phyloP scores from a whole-genome alignment of 1,140 invertebrate genomes.

The Pissodes strobi region DNA sequence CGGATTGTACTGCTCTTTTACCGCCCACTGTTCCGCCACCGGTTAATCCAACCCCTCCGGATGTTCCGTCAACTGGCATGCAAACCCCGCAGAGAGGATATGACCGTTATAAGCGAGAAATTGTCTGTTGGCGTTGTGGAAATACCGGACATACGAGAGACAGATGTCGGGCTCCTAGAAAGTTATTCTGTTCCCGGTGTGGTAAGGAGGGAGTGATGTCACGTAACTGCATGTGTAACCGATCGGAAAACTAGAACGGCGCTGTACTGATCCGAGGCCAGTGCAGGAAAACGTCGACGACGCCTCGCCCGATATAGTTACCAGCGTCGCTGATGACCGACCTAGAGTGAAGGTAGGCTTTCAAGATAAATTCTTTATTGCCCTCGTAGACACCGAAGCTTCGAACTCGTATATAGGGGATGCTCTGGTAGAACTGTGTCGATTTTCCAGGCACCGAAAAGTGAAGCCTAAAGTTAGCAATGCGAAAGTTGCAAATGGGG shows the following conservation, averaged over 20 bases:
- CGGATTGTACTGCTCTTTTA: too few relatives aligned
- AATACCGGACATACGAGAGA: neutral
- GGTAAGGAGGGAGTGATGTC: conserved; percentile 4
- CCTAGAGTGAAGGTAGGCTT: too few relatives aligned
- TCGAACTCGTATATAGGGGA: conserved; percentile 4
- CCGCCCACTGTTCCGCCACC: too few relatives aligned
- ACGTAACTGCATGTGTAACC: conserved; percentile 5
- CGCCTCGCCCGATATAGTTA: too few relatives aligned
- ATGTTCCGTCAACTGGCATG: too few relatives aligned
- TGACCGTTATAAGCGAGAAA: too few relatives aligned
- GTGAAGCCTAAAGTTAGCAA: neutral
- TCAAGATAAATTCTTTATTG: too few relatives aligned
- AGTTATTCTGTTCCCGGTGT: conserved; percentile 13
- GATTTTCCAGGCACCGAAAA: too few relatives aligned
- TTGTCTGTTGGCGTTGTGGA: neutral
- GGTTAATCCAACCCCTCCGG: too few relatives aligned
- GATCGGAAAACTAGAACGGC: neutral
- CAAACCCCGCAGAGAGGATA: too few relatives aligned
- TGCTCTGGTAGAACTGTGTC: conserved; percentile 8
- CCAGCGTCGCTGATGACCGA: too few relatives aligned
- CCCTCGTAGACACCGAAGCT: conserved; percentile 21
- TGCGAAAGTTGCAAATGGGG: conserved; percentile 1
- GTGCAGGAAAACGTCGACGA: neutral
- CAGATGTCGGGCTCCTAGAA: neutral
- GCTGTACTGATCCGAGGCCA: neutral